Conservation (phyloP, 92 coral and sea anemone genomes). For the Pocillopora meandrina region DNA sequence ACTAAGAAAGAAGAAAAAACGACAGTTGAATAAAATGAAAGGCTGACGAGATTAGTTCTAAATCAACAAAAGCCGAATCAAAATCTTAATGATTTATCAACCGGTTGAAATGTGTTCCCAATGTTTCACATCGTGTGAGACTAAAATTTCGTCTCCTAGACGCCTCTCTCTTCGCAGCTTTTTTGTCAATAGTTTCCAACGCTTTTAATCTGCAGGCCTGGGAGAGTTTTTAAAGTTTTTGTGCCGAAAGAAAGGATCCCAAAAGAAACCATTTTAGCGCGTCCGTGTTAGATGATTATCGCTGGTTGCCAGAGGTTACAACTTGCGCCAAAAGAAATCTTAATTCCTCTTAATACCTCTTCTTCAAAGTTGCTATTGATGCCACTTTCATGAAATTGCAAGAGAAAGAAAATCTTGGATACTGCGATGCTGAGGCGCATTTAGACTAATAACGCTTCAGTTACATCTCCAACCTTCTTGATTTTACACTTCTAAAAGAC, state of each 20-base stretch:
- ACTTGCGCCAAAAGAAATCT: constrained; percentile 2
- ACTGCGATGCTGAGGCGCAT: background rate
- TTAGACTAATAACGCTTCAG: background rate
- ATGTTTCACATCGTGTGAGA: background rate
- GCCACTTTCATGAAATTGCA: too few species aligned
- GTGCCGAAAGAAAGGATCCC: background rate
- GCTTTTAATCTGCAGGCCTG: background rate
- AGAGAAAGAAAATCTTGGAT: background rate
- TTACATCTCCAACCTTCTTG: background rate
- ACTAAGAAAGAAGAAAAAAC: background rate
- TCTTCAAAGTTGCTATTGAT: background rate
- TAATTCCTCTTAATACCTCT: background rate
- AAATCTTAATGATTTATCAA: background rate
- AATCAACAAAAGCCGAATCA: background rate
- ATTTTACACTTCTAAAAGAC: background rate
- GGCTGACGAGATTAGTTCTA: background rate
- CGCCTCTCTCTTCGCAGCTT: constrained; percentile 1
- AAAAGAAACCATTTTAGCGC: constrained; percentile 20
- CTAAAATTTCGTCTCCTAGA: background rate
- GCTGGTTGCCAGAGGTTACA: constrained; percentile 44
- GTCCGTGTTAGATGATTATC: constrained; percentile 12
- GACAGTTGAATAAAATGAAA: background rate
- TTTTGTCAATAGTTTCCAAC: constrained; percentile 15
- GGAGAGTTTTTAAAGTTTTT: constrained; percentile 9
- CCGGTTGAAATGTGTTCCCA: background rate